phyloP scores from a whole-genome alignment of 2,888 invertebrate genomes.

The Diarsia rubi region DNA sequence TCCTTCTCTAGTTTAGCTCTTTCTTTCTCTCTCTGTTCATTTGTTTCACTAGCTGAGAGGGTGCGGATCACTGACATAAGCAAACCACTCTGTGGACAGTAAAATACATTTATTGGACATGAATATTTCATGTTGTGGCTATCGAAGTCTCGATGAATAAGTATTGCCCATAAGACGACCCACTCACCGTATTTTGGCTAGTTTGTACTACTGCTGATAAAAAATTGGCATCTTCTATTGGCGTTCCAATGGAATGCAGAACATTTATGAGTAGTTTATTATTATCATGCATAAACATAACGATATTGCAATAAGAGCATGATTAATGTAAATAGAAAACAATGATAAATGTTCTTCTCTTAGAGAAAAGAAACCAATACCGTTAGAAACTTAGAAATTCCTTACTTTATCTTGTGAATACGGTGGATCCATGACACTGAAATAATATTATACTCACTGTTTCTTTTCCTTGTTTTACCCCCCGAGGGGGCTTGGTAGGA shows the following conservation, averaged over 20 bases:
- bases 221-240: not conserved
- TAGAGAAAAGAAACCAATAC: not conserved
- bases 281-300: not conserved
- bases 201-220: not conserved
- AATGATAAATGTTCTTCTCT: not conserved
- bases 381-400: constrained; percentile 33
- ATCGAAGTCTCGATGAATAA: not conserved
- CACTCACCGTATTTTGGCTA: too few species aligned
- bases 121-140: not conserved
- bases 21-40: constrained; percentile 97
- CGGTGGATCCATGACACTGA: constrained; percentile 46
- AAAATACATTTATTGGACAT: not conserved
- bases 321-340: not conserved
- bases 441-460: constrained; percentile 91
- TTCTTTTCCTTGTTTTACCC: constrained; percentile 96
- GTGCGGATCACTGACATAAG: constrained; percentile 99
- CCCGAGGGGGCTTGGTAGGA: constrained; percentile 96
- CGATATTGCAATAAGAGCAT: too few species aligned
- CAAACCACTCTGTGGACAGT: constrained; percentile 93
- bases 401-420: constrained; percentile 56
- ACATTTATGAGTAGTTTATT: not conserved
- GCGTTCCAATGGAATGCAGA: not conserved
- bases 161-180: too few species aligned
- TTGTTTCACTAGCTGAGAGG: constrained; percentile 97
- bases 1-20: constrained; percentile 98